Percentiles rank a stretch among this genome's conserved stretches.
phyloP scores from a whole-genome alignment of 2,888 invertebrate genomes.

The Phaonia tiefii region DNA sequence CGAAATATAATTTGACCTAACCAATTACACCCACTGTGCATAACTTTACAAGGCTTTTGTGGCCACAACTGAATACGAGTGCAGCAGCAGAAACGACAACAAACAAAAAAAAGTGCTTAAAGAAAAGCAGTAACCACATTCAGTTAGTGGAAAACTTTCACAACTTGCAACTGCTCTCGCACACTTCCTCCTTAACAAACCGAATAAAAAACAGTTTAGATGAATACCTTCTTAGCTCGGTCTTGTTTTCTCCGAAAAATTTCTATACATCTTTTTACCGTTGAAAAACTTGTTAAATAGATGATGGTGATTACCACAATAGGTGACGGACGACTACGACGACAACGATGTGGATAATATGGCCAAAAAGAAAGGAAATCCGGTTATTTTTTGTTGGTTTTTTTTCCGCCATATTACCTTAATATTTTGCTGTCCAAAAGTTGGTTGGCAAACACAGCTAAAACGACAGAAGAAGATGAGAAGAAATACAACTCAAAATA shows the following conservation, averaged over 20 bases:
- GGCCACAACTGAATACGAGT: not conserved
- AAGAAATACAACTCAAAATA: too few species aligned
- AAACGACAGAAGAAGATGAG: not conserved
- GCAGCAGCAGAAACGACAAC: not conserved
- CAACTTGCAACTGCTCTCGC: conserved; percentile 12
- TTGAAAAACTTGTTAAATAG: conserved; percentile 77
- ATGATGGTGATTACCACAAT: conserved; percentile 77
- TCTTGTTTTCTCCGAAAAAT: conserved; percentile 66
- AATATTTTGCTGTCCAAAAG: conserved; percentile 49
- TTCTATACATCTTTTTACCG: conserved; percentile 73
- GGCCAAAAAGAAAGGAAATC: conserved; percentile 37
- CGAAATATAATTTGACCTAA: too few species aligned
- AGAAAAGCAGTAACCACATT: not conserved
- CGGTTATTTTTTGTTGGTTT: not conserved
- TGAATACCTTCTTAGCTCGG: not conserved
- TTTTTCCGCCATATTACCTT: conserved; percentile 17
- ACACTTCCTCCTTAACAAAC: conserved; percentile 8
- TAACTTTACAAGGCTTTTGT: conserved; percentile 6
- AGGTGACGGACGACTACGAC: conserved; percentile 64
- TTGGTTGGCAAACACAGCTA: conserved; percentile 22
- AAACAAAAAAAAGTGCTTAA: not conserved
- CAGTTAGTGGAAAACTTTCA: conserved; percentile 1
- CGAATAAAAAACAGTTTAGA: not conserved
- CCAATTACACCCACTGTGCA: not conserved
- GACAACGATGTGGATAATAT: conserved; percentile 50